Evolutionary conservation across 2,888 invertebrate genomes (phyloP).

Genomic region (Camptogramma bilineatum): DNA sequence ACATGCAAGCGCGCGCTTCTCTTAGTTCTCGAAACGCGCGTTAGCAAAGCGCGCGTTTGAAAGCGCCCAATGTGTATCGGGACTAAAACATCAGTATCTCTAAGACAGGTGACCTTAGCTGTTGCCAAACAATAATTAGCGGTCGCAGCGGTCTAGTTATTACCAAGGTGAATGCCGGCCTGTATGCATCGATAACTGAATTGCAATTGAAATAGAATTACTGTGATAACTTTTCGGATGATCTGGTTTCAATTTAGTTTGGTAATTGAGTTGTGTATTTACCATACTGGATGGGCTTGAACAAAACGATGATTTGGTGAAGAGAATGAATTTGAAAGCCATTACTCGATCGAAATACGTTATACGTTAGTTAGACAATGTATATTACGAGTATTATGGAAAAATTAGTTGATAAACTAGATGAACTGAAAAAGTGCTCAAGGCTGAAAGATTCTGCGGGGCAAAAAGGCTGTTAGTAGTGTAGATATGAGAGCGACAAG

Average conservation of each 20-base stretch:
- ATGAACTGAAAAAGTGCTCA: no score
- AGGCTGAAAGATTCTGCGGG: no score
- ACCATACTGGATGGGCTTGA: not conserved
- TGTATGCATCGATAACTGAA: constrained; percentile 22
- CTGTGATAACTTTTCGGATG: constrained; percentile 33
- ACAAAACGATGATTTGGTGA: not conserved
- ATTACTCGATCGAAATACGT: not conserved
- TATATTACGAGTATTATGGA: no score
- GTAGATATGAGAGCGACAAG: no score
- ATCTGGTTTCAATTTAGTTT: constrained; percentile 21
- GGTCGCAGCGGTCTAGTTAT: constrained; percentile 76
- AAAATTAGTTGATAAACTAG: no score
- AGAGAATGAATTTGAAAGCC: not conserved
- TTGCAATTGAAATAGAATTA: constrained; percentile 25
- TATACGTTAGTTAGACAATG: not conserved
- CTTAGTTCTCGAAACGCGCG: no score
- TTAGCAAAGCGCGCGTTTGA: no score
- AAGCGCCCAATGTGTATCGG: no score
- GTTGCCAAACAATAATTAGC: constrained; percentile 74
- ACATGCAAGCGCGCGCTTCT: no score
- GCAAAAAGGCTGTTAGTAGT: no score
- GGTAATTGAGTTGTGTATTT: constrained; percentile 1
- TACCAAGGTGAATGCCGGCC: constrained; percentile 65
- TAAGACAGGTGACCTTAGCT: constrained; percentile 50
- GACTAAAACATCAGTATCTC: no score